Evolutionary conservation across 2,888 invertebrate species (phyloP).

Genomic region (Acrobasis suavella): DNA sequence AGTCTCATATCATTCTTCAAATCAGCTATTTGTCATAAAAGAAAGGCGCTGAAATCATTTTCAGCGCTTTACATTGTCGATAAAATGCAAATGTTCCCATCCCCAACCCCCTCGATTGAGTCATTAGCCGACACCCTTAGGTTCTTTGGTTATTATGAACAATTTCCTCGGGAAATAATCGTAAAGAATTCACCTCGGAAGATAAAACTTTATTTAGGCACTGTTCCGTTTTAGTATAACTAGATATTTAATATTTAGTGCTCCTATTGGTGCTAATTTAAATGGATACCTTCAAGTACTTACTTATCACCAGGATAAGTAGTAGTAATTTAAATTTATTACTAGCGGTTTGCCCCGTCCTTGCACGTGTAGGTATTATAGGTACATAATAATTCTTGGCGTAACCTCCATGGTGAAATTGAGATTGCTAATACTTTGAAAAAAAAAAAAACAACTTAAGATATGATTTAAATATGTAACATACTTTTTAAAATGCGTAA

Average conservation of each 20-base stretch:
- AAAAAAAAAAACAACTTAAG: too few species aligned
- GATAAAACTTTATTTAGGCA: constrained; percentile 24
- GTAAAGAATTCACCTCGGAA: constrained; percentile 30
- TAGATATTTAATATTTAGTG: background rate
- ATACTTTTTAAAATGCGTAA: too few species aligned
- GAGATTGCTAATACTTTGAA: too few species aligned
- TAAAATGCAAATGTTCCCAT: constrained; percentile 29
- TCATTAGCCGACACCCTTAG: constrained; percentile 62
- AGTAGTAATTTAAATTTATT: too few species aligned
- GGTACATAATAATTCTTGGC: too few species aligned
- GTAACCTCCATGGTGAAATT: too few species aligned
- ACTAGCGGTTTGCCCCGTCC: too few species aligned
- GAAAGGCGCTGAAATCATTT: too few species aligned
- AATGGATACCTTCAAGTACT: background rate
- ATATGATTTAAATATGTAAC: too few species aligned
- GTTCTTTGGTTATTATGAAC: constrained; percentile 47
- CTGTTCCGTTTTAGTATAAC: constrained; percentile 9
- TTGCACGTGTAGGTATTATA: too few species aligned
- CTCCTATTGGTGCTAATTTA: background rate
- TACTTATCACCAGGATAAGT: too few species aligned
- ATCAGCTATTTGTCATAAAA: constrained; percentile 1
- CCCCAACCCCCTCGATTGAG: constrained; percentile 53
- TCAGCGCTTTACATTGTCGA: constrained; percentile 9
- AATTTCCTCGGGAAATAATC: constrained; percentile 36
- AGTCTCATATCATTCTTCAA: background rate